Conservation (phyloP, 2,888 invertebrate genomes). For the Hesperia comma region DNA sequence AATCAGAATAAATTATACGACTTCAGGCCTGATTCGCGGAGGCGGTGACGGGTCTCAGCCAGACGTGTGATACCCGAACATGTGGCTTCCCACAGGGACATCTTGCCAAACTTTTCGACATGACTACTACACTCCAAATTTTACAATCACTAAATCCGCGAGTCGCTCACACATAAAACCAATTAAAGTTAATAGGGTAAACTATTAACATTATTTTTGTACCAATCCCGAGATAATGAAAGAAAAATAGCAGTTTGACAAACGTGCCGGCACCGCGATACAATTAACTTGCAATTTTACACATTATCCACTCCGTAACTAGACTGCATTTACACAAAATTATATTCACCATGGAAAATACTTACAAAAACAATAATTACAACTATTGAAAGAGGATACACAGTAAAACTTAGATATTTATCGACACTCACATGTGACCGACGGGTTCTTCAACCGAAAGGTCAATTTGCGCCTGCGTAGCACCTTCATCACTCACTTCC, state of each 20-base stretch:
- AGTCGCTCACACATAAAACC: conserved; percentile 52
- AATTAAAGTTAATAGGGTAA: conserved; percentile 50
- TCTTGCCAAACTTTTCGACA: conserved; percentile 66
- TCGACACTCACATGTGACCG: conserved; percentile 95
- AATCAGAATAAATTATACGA: conserved; percentile 42
- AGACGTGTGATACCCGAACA: conserved; percentile 70
- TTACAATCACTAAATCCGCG: conserved; percentile 56
- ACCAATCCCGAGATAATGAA: conserved; percentile 59
- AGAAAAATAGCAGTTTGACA: conserved; percentile 76
- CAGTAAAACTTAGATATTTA: conserved; percentile 83
- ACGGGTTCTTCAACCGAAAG: conserved; percentile 94
- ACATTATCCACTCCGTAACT: conserved; percentile 71
- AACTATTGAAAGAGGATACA: conserved; percentile 73
- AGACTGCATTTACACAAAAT: conserved; percentile 67
- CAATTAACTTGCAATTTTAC: conserved; percentile 68
- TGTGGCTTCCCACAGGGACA: conserved; percentile 73
- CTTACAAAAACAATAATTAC: conserved; percentile 78
- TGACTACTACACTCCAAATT: conserved; percentile 56
- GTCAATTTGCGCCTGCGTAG: conserved; percentile 89
- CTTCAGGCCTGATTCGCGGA: conserved; percentile 52
- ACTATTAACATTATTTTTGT: conserved; percentile 59
- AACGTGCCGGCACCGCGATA: conserved; percentile 79
- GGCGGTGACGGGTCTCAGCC: conserved; percentile 52
- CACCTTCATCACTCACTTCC: conserved; percentile 84
- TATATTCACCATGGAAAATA: conserved; percentile 76